Conservation (phyloP, 2,888 invertebrate species). For the Acanthopleura granulata region DNA sequence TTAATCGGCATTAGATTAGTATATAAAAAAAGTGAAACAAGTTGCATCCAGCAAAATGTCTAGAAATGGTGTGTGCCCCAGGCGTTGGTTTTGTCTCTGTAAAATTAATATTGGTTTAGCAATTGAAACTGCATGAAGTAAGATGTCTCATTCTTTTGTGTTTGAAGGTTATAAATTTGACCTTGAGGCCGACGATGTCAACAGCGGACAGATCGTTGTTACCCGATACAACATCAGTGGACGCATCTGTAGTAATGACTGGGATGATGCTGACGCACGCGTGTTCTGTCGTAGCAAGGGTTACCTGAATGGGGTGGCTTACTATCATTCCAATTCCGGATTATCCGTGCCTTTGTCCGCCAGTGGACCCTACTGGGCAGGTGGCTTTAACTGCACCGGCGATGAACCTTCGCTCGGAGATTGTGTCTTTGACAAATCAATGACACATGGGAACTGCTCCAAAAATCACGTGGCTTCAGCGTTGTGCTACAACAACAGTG, state of each 20-base stretch:
- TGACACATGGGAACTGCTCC: conserved; percentile 51
- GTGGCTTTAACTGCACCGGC: conserved; percentile 55
- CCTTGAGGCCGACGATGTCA: background rate
- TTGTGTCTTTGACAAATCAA: conserved; percentile 44
- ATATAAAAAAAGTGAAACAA: too few relatives aligned
- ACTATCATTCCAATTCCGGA: conserved; percentile 21
- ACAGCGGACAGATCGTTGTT: conserved; percentile 21
- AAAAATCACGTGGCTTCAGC: conserved; percentile 49
- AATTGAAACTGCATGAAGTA: background rate
- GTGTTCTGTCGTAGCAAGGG: conserved; percentile 25
- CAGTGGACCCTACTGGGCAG: conserved; percentile 54
- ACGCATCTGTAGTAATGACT: conserved; percentile 22
- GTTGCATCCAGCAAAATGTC: too few relatives aligned
- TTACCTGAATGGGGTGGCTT: conserved; percentile 70
- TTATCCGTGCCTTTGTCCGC: background rate
- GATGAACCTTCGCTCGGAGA: conserved; percentile 42
- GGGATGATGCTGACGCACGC: conserved; percentile 27
- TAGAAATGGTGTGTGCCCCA: too few relatives aligned
- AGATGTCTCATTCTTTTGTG: background rate
- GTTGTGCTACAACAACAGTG: conserved; percentile 50
- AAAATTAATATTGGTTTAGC: too few relatives aligned
- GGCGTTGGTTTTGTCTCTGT: too few relatives aligned
- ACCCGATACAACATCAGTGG: conserved; percentile 14
- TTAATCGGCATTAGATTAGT: too few relatives aligned
- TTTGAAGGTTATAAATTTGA: conserved; percentile 18